These are phyloP conservation scores for Enteromius mattozi DNA, from an alignment of 2,797 vertebrate species.

Conservation along the genomic window DNA sequence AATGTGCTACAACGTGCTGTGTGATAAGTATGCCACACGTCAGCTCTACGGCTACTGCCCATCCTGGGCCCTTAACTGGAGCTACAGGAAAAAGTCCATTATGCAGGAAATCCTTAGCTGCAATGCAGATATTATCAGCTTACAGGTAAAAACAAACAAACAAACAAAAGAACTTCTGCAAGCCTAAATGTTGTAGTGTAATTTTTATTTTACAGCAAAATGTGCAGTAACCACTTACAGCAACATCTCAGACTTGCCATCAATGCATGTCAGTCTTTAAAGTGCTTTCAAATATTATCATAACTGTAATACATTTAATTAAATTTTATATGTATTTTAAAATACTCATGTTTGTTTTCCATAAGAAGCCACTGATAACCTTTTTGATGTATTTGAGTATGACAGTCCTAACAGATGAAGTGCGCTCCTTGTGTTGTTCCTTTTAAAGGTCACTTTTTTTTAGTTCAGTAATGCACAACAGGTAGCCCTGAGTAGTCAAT, in stretches of 20 bases:
- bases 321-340: neutral
- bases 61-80: slow-evolving; percentile 96
- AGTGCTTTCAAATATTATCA: neutral
- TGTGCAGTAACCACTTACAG: neutral
- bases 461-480: neutral
- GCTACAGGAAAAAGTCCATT: slow-evolving; percentile 98
- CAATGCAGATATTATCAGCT: slow-evolving; percentile 95
- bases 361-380: neutral
- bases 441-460: slow-evolving; percentile 20
- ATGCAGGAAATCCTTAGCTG: slow-evolving; percentile 97
- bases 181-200: neutral
- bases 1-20: slow-evolving; percentile 99
- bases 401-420: neutral
- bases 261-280: neutral
- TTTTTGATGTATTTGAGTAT: neutral
- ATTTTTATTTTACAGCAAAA: neutral
- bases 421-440: neutral
- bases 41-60: slow-evolving; percentile 98
- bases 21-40: slow-evolving; percentile 97
- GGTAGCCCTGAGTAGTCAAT: neutral
- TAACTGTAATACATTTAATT: neutral
- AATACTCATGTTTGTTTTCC: neutral
- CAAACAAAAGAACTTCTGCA: slow-evolving; percentile 62
- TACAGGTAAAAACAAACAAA: slow-evolving; percentile 86
- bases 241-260: neutral